These are phyloP conservation scores for Dascyllus trimaculatus DNA, from an alignment of 2,113 vertebrate species.

Conservation along the genomic window DNA sequence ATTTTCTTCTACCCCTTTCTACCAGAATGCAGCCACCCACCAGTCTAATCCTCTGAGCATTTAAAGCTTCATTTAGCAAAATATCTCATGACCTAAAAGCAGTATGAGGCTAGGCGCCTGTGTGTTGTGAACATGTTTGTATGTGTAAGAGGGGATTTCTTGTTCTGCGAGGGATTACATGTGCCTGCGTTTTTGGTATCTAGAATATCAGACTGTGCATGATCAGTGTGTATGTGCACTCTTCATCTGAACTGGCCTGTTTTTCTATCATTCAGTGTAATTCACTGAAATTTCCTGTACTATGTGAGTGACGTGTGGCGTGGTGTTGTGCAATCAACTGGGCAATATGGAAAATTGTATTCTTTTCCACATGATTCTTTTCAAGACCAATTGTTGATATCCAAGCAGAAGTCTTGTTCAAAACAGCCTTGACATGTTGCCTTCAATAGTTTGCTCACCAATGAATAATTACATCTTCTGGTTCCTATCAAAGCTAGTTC, in stretches of 20 bases:
- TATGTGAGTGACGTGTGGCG: background rate
- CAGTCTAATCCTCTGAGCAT: conserved; percentile 67
- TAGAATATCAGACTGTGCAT: conserved; percentile 27
- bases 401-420: background rate
- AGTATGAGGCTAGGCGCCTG: conserved; percentile 22
- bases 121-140: conserved; percentile 55
- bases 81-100: conserved; percentile 71
- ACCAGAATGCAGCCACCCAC: conserved; percentile 45
- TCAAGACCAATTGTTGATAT: background rate
- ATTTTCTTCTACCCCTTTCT: conserved; percentile 32
- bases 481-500: background rate
- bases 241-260: background rate
- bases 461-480: background rate
- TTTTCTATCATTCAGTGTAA: background rate
- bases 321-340: background rate
- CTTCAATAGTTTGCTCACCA: background rate
- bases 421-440: background rate
- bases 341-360: background rate
- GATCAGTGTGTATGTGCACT: background rate
- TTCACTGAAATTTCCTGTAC: background rate
- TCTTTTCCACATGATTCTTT: no score
- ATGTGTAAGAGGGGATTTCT: conserved; percentile 51
- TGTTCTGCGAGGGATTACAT: conserved; percentile 48
- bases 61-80: conserved; percentile 68
- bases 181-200: conserved; percentile 33